These are phyloP conservation scores for Nemoura dubitans DNA, from an alignment of 2,888 invertebrate genomes.

Conservation along the genomic window DNA sequence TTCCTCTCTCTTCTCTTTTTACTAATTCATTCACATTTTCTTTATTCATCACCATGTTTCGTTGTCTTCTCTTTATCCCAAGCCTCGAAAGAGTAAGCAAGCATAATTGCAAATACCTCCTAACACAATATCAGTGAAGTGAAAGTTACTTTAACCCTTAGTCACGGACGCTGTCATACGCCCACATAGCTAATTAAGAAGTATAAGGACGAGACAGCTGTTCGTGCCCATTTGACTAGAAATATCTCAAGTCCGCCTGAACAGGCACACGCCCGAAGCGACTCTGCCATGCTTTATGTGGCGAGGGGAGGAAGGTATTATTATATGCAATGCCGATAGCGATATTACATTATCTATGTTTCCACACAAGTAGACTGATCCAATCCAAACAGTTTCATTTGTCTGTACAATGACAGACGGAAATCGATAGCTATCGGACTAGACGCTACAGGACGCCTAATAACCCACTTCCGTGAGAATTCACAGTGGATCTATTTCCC, in stretches of 20 bases:
- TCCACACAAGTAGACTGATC: not conserved
- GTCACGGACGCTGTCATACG: too few relatives aligned
- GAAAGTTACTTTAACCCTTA: too few relatives aligned
- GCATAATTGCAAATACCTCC: too few relatives aligned
- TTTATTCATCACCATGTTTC: too few relatives aligned
- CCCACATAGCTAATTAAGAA: not conserved
- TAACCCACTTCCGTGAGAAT: not conserved
- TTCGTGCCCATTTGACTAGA: not conserved
- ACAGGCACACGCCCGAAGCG: too few relatives aligned
- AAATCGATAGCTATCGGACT: not conserved
- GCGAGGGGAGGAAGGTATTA: not conserved
- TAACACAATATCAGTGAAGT: too few relatives aligned
- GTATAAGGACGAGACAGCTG: not conserved
- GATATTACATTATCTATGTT: not conserved
- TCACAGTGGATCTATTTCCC: not conserved
- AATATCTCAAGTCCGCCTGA: not conserved
- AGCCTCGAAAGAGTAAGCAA: too few relatives aligned
- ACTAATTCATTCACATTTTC: too few relatives aligned
- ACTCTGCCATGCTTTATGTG: not conserved
- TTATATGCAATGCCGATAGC: not conserved
- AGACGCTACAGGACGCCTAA: not conserved
- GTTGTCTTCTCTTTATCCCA: too few relatives aligned
- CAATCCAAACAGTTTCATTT: not conserved
- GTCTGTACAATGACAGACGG: not conserved
- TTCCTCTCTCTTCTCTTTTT: too few relatives aligned